Percentiles rank a stretch among this genome's conserved stretches.
phyloP scores from a whole-genome alignment of 2,113 vertebrate genomes.

The Paracanthobrama guichenoti region DNA sequence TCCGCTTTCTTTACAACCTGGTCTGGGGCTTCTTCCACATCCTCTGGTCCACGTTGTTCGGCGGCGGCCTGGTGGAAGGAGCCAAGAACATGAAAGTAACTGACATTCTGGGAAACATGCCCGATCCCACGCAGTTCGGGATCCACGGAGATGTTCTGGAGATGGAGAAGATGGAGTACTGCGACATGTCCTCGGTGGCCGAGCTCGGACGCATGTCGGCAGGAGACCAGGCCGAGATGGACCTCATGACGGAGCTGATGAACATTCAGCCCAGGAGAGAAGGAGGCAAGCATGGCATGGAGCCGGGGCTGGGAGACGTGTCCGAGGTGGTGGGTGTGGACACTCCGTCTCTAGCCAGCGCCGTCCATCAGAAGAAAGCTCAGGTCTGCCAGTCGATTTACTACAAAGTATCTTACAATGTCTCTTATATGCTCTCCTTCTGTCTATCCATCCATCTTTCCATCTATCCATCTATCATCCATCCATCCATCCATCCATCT shows the following conservation, averaged over 20 bases:
- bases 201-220: constrained; percentile 84
- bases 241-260: constrained; percentile 88
- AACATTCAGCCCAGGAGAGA: constrained; percentile 87
- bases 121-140: constrained; percentile 96
- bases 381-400: constrained; percentile 68
- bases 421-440: no score
- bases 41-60: constrained; percentile 94
- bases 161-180: constrained; percentile 83
- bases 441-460: no score
- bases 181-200: constrained; percentile 72
- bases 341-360: constrained; percentile 83
- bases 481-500: no score
- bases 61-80: constrained; percentile 94
- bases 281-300: constrained; percentile 82
- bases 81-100: constrained; percentile 98
- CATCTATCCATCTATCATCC: no score
- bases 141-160: constrained; percentile 92
- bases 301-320: constrained; percentile 91
- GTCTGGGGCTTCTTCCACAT: constrained; percentile 92
- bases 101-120: constrained; percentile 97
- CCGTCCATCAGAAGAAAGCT: constrained; percentile 86
- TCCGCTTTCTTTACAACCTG: constrained; percentile 82
- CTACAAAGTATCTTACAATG: no score
- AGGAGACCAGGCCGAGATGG: constrained; percentile 80
- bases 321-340: constrained; percentile 87